A percentile compares a stretch with the other conserved stretches of the same genome.
Evolutionary conservation across 2,113 vertebrate genomes (phyloP).

Genomic region (Desmodus rotundus): DNA sequence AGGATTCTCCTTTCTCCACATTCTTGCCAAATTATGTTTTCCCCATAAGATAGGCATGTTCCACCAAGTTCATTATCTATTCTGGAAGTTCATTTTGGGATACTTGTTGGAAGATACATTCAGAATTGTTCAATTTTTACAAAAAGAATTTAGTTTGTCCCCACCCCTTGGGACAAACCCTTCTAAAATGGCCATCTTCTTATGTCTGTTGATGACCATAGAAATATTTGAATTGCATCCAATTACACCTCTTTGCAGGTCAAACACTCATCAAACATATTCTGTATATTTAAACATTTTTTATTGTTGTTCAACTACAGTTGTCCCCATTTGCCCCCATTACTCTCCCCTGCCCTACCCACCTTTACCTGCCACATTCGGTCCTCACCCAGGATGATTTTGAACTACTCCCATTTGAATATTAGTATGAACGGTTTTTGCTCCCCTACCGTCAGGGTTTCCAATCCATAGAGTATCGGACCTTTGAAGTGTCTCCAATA

Average conservation of each 20-base stretch:
- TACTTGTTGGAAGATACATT: not conserved
- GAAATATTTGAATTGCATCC: not conserved
- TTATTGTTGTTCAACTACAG: no score
- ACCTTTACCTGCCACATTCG: no score
- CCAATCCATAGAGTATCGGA: not conserved
- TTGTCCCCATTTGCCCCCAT: no score
- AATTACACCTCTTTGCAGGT: not conserved
- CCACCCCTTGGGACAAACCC: not conserved
- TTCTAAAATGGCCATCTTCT: not conserved
- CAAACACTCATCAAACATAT: not conserved
- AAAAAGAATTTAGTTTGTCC: not conserved
- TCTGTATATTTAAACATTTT: no score
- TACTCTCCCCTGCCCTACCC: no score
- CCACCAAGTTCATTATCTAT: not conserved
- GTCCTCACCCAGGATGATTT: not conserved
- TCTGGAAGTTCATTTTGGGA: not conserved
- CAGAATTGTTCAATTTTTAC: not conserved
- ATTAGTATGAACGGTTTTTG: not conserved
- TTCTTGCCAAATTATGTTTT: not conserved
- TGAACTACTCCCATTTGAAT: not conserved
- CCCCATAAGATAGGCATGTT: not conserved
- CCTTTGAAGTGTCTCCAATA: not conserved
- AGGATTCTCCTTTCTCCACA: not conserved
- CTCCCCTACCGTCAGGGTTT: not conserved
- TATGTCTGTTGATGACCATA: not conserved